Evolutionary conservation across 1,140 invertebrate species (phyloP).

Genomic region (Lordiphosa clarofinis): DNA sequence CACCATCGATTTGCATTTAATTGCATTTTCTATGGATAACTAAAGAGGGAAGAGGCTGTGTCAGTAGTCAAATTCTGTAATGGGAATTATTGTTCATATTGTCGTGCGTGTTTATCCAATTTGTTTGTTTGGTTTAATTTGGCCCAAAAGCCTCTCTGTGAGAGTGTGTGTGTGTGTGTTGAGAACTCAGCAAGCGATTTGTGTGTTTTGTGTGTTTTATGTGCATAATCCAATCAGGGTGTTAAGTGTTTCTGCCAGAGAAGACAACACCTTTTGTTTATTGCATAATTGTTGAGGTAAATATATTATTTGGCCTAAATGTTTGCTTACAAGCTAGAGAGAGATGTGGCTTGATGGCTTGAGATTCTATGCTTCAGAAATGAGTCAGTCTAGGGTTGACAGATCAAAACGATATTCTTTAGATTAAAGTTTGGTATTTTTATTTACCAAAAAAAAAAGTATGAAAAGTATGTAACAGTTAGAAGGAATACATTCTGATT

Average conservation of each 20-base stretch:
- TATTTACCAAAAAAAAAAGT: no score
- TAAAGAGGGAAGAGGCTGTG: neutral
- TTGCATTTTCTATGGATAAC: conserved; percentile 4
- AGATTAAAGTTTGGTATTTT: no score
- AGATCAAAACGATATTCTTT: no score
- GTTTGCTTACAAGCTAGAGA: no score
- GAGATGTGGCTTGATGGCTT: no score
- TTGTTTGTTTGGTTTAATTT: conserved; percentile 64
- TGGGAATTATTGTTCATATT: conserved; percentile 75
- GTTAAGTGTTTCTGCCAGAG: conserved; percentile 59
- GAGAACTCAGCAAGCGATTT: conserved; percentile 21
- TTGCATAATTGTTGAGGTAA: conserved; percentile 63
- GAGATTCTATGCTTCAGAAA: no score
- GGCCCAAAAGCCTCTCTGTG: conserved; percentile 19
- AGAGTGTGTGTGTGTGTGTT: conserved; percentile 17
- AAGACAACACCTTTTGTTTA: conserved; percentile 66
- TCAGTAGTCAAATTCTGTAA: conserved; percentile 48
- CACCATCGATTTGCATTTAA: conserved; percentile 9
- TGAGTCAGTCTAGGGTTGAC: no score
- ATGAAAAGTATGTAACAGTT: no score
- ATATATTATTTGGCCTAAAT: conserved; percentile 13
- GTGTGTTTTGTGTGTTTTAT: conserved; percentile 35
- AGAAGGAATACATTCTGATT: no score
- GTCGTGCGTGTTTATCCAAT: conserved; percentile 72
- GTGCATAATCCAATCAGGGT: conserved; percentile 48